Conservation (phyloP, 2,888 invertebrate genomes). For the Glaucopsyche alexis region DNA sequence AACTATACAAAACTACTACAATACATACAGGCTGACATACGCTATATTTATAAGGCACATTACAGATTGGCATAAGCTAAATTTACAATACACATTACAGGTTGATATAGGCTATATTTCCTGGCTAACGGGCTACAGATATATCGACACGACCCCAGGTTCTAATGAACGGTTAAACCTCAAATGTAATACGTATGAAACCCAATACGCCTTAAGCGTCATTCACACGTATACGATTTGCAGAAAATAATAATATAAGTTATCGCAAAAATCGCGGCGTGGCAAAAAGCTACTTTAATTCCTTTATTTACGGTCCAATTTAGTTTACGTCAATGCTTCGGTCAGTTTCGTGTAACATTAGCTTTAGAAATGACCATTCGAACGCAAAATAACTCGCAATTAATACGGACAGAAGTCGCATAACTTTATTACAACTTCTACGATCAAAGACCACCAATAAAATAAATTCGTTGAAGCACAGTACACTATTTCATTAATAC, state of each 20-base stretch:
- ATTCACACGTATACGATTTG: not conserved
- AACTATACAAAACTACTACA: not conserved
- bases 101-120: slow-evolving; percentile 8
- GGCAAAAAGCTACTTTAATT: not conserved
- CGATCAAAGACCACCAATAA: slow-evolving; percentile 21
- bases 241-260: not conserved
- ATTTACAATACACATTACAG: slow-evolving; percentile 17
- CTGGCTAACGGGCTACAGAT: slow-evolving; percentile 4
- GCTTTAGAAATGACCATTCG: not conserved
- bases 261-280: not conserved
- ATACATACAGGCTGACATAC: not conserved
- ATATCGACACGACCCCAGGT: slow-evolving; percentile 8
- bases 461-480: slow-evolving; percentile 41
- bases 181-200: not conserved
- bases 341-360: not conserved
- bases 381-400: slow-evolving; percentile 19
- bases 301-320: not conserved
- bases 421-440: slow-evolving; percentile 3
- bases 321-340: not conserved
- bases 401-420: slow-evolving; percentile 24
- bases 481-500: slow-evolving; percentile 50
- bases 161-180: slow-evolving; percentile 2
- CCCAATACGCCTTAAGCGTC: not conserved
- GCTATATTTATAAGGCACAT: not conserved
- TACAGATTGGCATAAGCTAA: slow-evolving; percentile 4